Conservation (phyloP, 2,113 vertebrate species). For the Poeciliopsis occidentalis region DNA sequence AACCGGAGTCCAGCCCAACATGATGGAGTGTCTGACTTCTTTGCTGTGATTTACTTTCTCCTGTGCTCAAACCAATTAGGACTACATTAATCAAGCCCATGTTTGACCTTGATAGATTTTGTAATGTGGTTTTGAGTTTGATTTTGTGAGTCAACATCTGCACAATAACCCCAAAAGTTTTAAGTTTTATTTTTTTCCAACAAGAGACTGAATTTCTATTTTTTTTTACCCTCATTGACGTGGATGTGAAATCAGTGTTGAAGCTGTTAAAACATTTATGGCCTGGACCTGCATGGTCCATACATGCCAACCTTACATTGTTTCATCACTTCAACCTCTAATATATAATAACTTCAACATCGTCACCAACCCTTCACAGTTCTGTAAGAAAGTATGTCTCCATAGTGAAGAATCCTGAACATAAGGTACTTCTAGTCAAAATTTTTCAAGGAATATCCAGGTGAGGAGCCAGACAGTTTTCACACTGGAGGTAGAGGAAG, state of each 20-base stretch:
- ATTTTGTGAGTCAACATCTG: constrained; percentile 1
- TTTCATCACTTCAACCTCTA: neutral
- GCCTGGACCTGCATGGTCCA: neutral
- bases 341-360: neutral
- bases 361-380: constrained; percentile 16
- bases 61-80: constrained; percentile 33
- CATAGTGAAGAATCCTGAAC: constrained; percentile 25
- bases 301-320: neutral
- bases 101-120: constrained; percentile 28
- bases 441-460: constrained; percentile 52
- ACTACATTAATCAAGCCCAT: constrained; percentile 28
- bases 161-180: neutral
- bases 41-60: constrained; percentile 32
- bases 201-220: neutral
- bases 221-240: neutral
- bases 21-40: constrained; percentile 38
- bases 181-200: no score
- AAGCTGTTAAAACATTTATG: neutral
- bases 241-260: neutral
- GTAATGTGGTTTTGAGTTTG: neutral
- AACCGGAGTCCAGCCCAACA: constrained; percentile 29
- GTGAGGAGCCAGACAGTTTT: constrained; percentile 55
- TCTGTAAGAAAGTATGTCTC: constrained; percentile 21
- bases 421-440: constrained; percentile 29
- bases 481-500: constrained; percentile 33